Base-by-base conservation (phyloP, 2,113 vertebrate species). In the Heterotis niloticus region DNA sequence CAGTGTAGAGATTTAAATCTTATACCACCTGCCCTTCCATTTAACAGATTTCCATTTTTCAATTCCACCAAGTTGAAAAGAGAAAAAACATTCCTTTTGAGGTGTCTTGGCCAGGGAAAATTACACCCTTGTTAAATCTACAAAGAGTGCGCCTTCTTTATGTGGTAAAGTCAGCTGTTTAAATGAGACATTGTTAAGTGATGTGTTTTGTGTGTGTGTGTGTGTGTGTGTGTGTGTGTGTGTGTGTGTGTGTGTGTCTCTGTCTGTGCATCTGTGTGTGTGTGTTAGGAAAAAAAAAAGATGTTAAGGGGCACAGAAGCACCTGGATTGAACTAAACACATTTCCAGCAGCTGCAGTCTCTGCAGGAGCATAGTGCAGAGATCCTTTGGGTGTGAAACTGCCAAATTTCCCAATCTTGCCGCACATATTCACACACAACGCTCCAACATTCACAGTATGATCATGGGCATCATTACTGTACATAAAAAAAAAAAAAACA, bases 351-450 rank as follows among this genome's bases (percentile, higher is more conserved):
- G 57, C 52, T 71, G 57, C 77, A 44, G 64, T 78, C 17, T 60
- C 24, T 24, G 20, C 66, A 71, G 28, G 29, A 29, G 24, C 26
- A 17, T 60, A 72, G 83, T 79, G 85, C 83, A 84, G 80, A 86
- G 82, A 89, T 87, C 85, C 84, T 79, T 82, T 44, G 80, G 59
- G 80, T 80, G 83, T 88, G 87, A 89, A 86, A 89, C 88, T 90
- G 82, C 82, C 70, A 84, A 89, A 78, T 86, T 81, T 87, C 81
- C 83, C 77, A 81, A 29, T 75, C 78, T 80, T 57, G 62, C 81
- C 83, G 78, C 17, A 75, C 77, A 52, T 75, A 74, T 85, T 80
- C 81, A 75, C 79, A 64, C 82, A 81, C 89, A 91, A 91, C 79
- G 80, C 86, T 70, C 77, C 77, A 89, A 88, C 85, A 81, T 72